Evolutionary conservation across 2,888 invertebrate species (phyloP), one percentile per base, ranked within the genome.

Genomic region (Tetragonula carbonaria): DNA sequence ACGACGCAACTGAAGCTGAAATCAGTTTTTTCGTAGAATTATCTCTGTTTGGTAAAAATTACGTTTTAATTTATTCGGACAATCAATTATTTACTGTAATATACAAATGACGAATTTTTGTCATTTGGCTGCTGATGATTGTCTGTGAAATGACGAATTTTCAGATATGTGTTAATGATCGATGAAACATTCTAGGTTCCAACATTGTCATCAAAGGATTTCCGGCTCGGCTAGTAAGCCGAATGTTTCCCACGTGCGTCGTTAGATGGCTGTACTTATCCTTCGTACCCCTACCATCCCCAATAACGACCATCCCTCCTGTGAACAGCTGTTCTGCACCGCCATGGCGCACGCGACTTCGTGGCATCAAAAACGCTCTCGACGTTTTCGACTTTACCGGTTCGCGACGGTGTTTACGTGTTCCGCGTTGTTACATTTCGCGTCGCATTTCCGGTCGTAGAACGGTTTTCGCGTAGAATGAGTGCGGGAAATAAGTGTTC

Each of bases 271-370:
- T n/a, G 11, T 21, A 28, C 53, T 23, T 63, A 72, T 67, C 38
- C 38, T 50, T n/a, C 4, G 23, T 76, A 70, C 70, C 74, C 67
- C 33, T 72, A 59, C n/a, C 57, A 81, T n/a, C 78, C 80, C 84
- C 13, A 74, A 59, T 67, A 80, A 77, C 80, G 82, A 80, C 79
- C 74, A 71, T 67, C 79, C 84, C 74, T 63, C 59, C 74, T 38
- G 72, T 63, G 81, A 90, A 87, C 90, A 90, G 90, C 90, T 90
- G 90, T 90, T 90, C 79, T 59, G 76, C 76, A 85, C 80, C 88
- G 89, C 85, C 86, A 90, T 90, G 90, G 90, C 90, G 86, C 90
- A 88, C 90, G 88, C 87, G 87, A 90, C 88, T 80, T 82, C 78
- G 80, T 79, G 78, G 75, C 82, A 80, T 86, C 85, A 78, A 82